Evolutionary conservation across 2,797 vertebrate genomes (phyloP).

Genomic region (Acanthopagrus latus): DNA sequence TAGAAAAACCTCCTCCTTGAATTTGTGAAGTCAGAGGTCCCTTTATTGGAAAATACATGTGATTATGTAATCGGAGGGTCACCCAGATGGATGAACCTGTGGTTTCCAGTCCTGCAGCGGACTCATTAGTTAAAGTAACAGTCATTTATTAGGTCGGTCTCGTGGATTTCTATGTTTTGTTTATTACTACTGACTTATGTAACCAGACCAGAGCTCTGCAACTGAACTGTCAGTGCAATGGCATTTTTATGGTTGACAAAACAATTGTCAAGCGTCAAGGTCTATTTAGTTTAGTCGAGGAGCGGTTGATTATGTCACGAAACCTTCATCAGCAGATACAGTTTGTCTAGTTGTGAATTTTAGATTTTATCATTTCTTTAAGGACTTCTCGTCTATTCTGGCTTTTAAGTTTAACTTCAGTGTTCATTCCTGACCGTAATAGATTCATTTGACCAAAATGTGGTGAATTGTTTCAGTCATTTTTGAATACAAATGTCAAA

Average conservation of each 20-base stretch:
- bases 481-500: no score
- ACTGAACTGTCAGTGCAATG: slow-evolving; percentile 12
- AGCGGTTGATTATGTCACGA: slow-evolving; percentile 18
- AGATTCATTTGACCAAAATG: background rate
- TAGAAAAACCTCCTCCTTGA: slow-evolving; percentile 52
- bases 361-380: background rate
- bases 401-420: background rate
- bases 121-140: slow-evolving; percentile 68
- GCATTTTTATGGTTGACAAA: slow-evolving; percentile 31
- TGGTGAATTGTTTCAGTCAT: no score
- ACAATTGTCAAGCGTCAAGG: slow-evolving; percentile 22
- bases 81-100: slow-evolving; percentile 60
- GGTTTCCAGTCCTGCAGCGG: slow-evolving; percentile 64
- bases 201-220: slow-evolving; percentile 24
- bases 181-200: slow-evolving; percentile 49
- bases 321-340: slow-evolving; percentile 4
- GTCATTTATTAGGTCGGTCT: slow-evolving; percentile 65
- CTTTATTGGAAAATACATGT: slow-evolving; percentile 58
- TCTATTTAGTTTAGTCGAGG: slow-evolving; percentile 14
- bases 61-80: slow-evolving; percentile 73
- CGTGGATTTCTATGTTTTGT: slow-evolving; percentile 15
- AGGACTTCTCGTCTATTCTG: background rate
- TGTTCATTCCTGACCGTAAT: background rate
- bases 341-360: background rate
- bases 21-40: slow-evolving; percentile 56